Evolutionary conservation across 2,113 vertebrate species (phyloP), one percentile per base, ranked within the genome.

Genomic region (Microtus ochrogaster): DNA sequence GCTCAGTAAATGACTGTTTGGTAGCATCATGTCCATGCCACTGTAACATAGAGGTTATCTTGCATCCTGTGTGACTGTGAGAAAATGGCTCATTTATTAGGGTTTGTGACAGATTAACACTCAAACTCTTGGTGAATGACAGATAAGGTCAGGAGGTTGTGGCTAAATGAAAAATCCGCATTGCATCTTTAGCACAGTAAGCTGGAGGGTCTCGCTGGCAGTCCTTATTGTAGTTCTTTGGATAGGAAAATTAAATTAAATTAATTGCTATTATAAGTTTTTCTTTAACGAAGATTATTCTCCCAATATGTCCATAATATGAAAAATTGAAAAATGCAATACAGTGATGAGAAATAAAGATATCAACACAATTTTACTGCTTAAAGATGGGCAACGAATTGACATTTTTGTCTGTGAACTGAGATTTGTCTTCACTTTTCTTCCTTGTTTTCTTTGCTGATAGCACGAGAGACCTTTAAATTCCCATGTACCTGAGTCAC

Each of bases 401-500:
- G 78, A 83, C 66, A 93, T 94, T 87, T 96, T 89, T 94, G 65
- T 68, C 36, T 89, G 86, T 82, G 65, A 73, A 93, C 90, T 81
- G 84, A 89, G 63, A 93, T 82, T 93, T 65, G 93, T 79, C 28
- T 70, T 95, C 78, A 58, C 92, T 92, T 94, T 91, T 95, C 84
- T 78, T 66, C 33, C 83, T 91, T 94, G 84, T 95, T 95, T 96
- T 63, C 55, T 97, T 94, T 96, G 81, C 93, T 91, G 97, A 97
- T 96, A 97, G 83, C 90, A 94, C 66, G 92, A 90, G 88, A 86
- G 93, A 94, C 93, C 96, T 89, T 93, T 81, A 68, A 93, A 96
- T 97, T 97, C 97, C 92, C 95, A 96, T 91, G 95, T 81, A 97
- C 96, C 90, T 94, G 92, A 96, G 85, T 96, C 96, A 97, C 82